phyloP scores from a whole-genome alignment of 1,140 invertebrate species.

The Sarcophaga peregrina region DNA sequence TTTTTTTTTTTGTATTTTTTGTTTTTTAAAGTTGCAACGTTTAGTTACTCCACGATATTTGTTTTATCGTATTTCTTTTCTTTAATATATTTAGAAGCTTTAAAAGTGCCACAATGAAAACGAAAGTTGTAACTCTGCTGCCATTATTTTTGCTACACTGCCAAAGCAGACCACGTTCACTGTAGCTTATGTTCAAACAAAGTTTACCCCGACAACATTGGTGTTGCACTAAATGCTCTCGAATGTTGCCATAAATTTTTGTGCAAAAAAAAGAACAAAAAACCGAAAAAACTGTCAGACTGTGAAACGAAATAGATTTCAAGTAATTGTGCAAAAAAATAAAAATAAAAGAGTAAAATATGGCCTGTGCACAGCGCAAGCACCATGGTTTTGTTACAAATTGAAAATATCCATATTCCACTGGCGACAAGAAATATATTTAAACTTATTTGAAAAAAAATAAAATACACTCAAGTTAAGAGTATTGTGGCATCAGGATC shows the following conservation, averaged over 20 bases:
- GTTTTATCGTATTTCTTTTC: too few relatives aligned
- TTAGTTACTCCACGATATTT: too few relatives aligned
- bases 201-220: neutral
- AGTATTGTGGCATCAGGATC: too few relatives aligned
- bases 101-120: conserved; percentile 9
- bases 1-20: neutral
- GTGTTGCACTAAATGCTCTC: conserved; percentile 7
- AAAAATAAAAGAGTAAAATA: neutral
- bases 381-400: neutral
- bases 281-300: neutral
- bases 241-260: conserved; percentile 8
- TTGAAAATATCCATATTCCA: too few relatives aligned
- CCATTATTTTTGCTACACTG: neutral
- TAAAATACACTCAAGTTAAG: too few relatives aligned
- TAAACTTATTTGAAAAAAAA: neutral
- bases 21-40: too few relatives aligned
- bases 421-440: neutral
- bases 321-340: neutral
- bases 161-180: neutral
- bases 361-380: neutral
- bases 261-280: neutral
- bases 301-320: conserved; percentile 11
- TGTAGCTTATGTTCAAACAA: neutral
- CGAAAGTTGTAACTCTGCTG: conserved; percentile 12
- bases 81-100: neutral